Evolutionary conservation across 2,113 vertebrate genomes (phyloP), one percentile per base, ranked within the genome.

Genomic region (Panthera leo): DNA sequence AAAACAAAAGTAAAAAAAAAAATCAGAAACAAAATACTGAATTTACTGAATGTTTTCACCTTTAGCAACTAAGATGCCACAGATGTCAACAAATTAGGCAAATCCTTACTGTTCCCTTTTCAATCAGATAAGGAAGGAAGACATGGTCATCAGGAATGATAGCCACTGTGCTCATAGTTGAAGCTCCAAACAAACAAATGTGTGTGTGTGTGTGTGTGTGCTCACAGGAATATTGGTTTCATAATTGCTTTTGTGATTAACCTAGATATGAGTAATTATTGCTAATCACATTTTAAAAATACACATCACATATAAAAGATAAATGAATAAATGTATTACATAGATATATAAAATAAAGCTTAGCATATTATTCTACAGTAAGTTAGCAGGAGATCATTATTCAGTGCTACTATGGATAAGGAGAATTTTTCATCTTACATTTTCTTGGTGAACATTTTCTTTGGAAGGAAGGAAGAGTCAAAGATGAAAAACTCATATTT

Each of bases 401-500:
- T 45, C 42, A 36, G 31, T 31, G 3, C 7, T 45, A 61, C 61
- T 48, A 83, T 31, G 9, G 10, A 16, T 51, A 70, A 82, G 5
- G 12, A 67, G 65, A 79, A 42, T 12, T 53, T 82, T 96, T 90
- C 73, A 61, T 7, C 19, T 88, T 87, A 23, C 14, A 34, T 53
- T 91, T 84, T 89, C 89, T 75, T 55, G 18, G 11, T 67, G 4
- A 67, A 55, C 5, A 45, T 82, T 65, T 95, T 97, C 31, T 76
- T 90, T 84, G 19, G n/a, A 39, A 93, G 14, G 31, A 94, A 0
- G 34, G 53, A 92, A 90, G 1, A 79, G 4, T 85, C 16, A 75
- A 96, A 96, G 67, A 80, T 58, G 19, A 97, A 91, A 90, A 79
- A 6, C n/a, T 87, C 12, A 3, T 76, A 78, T 87, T 95, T 95